Conservation (phyloP, 2,797 vertebrate species). For the Pachyuromys duprasi region DNA sequence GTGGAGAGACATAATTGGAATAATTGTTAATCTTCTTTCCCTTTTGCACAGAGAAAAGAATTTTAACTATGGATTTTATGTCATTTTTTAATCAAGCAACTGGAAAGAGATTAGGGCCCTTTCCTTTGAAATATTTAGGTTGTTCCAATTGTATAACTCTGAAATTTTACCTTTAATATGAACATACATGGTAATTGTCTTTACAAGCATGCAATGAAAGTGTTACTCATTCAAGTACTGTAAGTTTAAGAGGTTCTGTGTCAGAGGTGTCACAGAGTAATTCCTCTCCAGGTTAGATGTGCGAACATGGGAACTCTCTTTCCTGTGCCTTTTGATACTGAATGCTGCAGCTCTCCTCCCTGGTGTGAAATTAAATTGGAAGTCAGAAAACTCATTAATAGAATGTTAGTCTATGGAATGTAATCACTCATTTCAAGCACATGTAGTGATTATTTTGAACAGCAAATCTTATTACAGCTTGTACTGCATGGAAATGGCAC, state of each 20-base stretch:
- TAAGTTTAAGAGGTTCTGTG: conserved; percentile 20
- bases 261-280: conserved; percentile 29
- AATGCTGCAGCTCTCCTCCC: conserved; percentile 78
- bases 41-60: neutral
- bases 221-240: conserved; percentile 54
- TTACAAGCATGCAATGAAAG: conserved; percentile 3
- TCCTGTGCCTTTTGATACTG: conserved; percentile 16
- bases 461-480: conserved; percentile 84
- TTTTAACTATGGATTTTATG: neutral
- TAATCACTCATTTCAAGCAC: conserved; percentile 84
- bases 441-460: conserved; percentile 79
- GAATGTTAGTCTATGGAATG: conserved; percentile 79
- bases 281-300: neutral
- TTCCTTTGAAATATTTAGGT: neutral
- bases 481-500: conserved; percentile 73
- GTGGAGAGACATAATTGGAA: neutral
- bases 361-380: conserved; percentile 77
- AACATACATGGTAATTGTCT: neutral
- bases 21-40: neutral
- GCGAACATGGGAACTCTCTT: neutral
- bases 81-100: neutral
- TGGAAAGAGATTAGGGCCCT: neutral
- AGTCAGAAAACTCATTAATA: conserved; percentile 79
- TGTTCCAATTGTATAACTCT: neutral
- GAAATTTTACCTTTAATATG: neutral